phyloP scores from a whole-genome alignment of 2,888 invertebrate genomes.

The Drosophila macrospina region DNA sequence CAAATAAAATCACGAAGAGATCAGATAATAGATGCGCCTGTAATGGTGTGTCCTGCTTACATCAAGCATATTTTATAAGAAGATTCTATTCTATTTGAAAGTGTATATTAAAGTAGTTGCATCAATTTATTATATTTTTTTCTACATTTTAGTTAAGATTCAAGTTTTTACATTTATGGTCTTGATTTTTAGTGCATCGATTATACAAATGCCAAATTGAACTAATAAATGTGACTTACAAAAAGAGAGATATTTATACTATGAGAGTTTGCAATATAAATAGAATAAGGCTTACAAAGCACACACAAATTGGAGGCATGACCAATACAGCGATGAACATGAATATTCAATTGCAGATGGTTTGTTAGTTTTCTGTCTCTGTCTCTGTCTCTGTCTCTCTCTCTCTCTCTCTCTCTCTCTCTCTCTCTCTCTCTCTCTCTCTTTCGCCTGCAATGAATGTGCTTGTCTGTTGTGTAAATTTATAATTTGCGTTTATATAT shows the following conservation, averaged over 20 bases:
- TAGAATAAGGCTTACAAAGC: constrained; percentile 12
- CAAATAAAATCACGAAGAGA: too few relatives aligned
- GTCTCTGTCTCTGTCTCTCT: not conserved
- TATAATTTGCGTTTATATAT: constrained; percentile 33
- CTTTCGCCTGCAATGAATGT: too few relatives aligned
- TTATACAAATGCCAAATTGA: constrained; percentile 61
- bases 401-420: too few relatives aligned
- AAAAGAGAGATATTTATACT: constrained; percentile 32
- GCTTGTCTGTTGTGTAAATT: constrained; percentile 1
- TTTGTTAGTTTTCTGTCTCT: constrained; percentile 1
- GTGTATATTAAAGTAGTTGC: not conserved
- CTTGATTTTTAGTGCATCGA: constrained; percentile 61
- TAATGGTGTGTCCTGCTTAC: too few relatives aligned
- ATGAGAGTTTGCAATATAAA: constrained; percentile 22
- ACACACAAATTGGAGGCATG: constrained; percentile 11
- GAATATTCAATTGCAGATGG: constrained; percentile 22
- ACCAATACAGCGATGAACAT: constrained; percentile 17
- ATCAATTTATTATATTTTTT: constrained; percentile 6
- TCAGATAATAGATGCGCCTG: too few relatives aligned
- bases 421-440: too few relatives aligned
- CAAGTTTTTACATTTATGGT: constrained; percentile 47
- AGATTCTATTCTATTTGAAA: not conserved
- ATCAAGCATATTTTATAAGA: not conserved
- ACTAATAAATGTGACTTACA: constrained; percentile 74
- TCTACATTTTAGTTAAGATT: constrained; percentile 8